Percentiles rank a stretch among this genome's conserved stretches.
Conservation (phyloP, 1,140 invertebrate genomes). For the Brachionus calyciflorus region DNA sequence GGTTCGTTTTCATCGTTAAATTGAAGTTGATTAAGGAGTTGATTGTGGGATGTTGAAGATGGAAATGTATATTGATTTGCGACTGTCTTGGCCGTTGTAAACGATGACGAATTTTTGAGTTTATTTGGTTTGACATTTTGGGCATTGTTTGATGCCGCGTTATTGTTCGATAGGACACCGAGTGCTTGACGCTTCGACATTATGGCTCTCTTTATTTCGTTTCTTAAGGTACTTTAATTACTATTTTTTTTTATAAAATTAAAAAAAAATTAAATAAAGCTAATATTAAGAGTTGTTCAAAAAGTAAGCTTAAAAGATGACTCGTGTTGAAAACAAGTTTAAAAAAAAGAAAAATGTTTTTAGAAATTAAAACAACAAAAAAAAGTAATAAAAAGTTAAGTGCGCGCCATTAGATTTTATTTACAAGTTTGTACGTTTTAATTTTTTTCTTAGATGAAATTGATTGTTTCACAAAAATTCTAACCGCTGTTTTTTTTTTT, state of each 20-base stretch:
- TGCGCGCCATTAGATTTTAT: constrained; percentile 1
- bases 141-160: constrained; percentile 15
- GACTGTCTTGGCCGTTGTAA: background rate
- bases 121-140: background rate
- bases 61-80: background rate
- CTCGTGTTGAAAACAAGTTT: too few relatives aligned
- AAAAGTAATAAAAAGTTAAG: background rate
- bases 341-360: background rate
- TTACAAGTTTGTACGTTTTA: background rate
- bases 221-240: background rate
- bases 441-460: too few relatives aligned
- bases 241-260: background rate
- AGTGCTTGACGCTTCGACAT: constrained; percentile 46
- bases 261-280: constrained; percentile 4
- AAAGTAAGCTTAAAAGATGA: background rate
- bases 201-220: background rate
- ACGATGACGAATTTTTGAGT: constrained; percentile 5
- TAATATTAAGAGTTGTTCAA: too few relatives aligned
- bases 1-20: constrained; percentile 45
- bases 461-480: background rate
- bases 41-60: constrained; percentile 23
- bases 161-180: constrained; percentile 8
- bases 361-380: background rate
- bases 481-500: background rate
- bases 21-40: constrained; percentile 2